Evolutionary conservation across 2,797 vertebrate genomes (phyloP).

Genomic region (Buceros bicornis): DNA sequence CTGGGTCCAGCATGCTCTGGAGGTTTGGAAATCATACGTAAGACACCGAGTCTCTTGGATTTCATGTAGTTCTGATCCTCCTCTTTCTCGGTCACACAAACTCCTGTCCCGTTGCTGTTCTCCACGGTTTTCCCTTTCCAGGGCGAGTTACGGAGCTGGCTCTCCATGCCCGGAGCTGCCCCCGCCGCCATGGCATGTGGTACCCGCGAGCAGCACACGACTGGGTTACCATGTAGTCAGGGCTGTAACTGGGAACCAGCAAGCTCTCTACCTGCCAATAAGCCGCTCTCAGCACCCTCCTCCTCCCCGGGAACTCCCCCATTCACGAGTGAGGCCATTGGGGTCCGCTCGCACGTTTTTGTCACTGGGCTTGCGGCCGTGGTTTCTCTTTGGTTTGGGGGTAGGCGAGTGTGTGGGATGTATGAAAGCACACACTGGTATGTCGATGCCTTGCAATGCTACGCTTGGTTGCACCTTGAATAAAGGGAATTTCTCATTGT

Average conservation of each 20-base stretch:
- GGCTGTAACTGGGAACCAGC: neutral
- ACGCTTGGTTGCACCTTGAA: neutral
- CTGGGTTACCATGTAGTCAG: too few species aligned
- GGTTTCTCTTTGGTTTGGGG: neutral
- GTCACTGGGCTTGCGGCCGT: accelerated
- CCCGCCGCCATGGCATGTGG: neutral
- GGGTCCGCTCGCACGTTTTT: accelerated
- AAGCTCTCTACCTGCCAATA: accelerated
- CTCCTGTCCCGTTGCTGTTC: neutral
- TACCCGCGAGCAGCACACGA: too few species aligned
- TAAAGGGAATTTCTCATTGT: neutral
- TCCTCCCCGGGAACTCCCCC: accelerated
- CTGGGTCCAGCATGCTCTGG: neutral
- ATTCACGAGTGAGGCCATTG: accelerated
- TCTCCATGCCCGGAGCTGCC: neutral
- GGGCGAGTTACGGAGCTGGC: accelerated
- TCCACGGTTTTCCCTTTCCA: neutral
- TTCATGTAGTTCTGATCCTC: accelerated
- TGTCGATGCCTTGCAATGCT: accelerated
- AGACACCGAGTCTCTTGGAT: neutral
- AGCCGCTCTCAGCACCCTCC: accelerated
- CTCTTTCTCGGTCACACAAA: accelerated
- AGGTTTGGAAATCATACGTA: accelerated
- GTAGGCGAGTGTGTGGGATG: accelerated
- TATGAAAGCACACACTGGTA: too few species aligned